Percentiles rank a stretch among this genome's conserved stretches.
phyloP scores from a whole-genome alignment of 2,797 vertebrate genomes.

The Tenualosa ilisha region DNA sequence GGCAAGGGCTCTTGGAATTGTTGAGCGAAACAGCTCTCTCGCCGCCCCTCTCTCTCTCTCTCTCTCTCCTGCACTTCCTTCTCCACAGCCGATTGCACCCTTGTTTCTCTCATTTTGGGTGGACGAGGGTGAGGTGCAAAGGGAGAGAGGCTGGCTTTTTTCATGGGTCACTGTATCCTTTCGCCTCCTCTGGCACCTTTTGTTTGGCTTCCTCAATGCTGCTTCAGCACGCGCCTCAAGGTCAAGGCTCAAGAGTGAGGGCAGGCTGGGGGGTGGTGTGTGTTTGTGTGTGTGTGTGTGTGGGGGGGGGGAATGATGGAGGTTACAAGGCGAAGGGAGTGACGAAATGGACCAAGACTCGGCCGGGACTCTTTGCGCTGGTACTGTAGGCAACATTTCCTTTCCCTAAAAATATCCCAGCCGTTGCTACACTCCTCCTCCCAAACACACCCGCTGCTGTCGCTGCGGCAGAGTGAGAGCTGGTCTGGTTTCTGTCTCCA shows the following conservation, averaged over 20 bases:
- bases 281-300: no score
- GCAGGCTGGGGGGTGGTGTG: neutral
- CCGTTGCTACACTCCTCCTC: neutral
- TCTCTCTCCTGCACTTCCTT: neutral
- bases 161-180: constrained; percentile 21
- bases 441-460: neutral
- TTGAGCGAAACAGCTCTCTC: constrained; percentile 35
- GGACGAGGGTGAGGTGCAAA: neutral
- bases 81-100: constrained; percentile 63
- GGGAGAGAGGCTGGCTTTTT: constrained; percentile 34
- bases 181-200: neutral
- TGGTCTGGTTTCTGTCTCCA: constrained; percentile 12
- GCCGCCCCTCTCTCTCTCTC: constrained; percentile 8
- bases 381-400: constrained; percentile 23
- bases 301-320: neutral
- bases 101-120: constrained; percentile 45
- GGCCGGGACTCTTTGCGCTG: neutral
- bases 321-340: neutral
- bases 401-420: constrained; percentile 17
- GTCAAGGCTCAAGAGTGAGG: neutral
- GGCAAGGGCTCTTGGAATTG: constrained; percentile 52
- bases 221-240: neutral
- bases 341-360: neutral
- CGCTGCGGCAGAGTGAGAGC: neutral
- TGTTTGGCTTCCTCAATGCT: constrained; percentile 16